phyloP scores from a whole-genome alignment of 64 coral and sea anemone species.

The Trachythela sp. region DNA sequence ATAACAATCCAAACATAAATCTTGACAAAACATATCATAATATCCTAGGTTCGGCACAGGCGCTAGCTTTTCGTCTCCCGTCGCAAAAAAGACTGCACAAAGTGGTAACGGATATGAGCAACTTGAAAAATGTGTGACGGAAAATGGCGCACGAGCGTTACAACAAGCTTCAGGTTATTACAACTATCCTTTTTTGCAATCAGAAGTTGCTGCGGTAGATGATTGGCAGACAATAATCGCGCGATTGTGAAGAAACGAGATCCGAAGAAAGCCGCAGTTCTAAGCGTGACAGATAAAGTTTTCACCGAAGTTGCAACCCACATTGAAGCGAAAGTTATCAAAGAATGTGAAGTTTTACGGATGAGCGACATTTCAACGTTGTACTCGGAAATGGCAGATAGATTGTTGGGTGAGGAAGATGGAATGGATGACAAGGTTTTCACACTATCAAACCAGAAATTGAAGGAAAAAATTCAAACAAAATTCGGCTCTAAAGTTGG shows the following conservation, averaged over 20 bases:
- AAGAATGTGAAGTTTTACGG: background rate
- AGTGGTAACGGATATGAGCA: constrained; percentile 3
- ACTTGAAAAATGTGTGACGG: background rate
- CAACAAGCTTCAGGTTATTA: background rate
- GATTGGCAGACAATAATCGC: constrained; percentile 10
- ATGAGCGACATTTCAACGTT: background rate
- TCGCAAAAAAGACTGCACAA: background rate
- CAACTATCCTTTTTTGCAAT: background rate
- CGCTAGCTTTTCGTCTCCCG: no score
- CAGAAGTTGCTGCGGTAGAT: background rate
- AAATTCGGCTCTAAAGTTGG: background rate
- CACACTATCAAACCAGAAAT: background rate
- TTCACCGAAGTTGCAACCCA: background rate
- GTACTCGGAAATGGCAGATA: background rate
- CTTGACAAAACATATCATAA: no score
- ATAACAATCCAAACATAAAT: no score
- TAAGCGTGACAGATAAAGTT: background rate
- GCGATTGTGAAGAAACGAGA: background rate
- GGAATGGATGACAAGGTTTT: background rate
- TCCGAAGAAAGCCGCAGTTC: background rate
- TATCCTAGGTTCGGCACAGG: no score
- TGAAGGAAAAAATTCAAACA: background rate
- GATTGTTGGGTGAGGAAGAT: background rate
- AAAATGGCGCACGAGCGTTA: background rate
- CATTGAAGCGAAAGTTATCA: constrained; percentile 4